These are phyloP conservation scores for Mus pahari DNA, from an alignment of 2,113 vertebrate genomes.

Conservation along the genomic window DNA sequence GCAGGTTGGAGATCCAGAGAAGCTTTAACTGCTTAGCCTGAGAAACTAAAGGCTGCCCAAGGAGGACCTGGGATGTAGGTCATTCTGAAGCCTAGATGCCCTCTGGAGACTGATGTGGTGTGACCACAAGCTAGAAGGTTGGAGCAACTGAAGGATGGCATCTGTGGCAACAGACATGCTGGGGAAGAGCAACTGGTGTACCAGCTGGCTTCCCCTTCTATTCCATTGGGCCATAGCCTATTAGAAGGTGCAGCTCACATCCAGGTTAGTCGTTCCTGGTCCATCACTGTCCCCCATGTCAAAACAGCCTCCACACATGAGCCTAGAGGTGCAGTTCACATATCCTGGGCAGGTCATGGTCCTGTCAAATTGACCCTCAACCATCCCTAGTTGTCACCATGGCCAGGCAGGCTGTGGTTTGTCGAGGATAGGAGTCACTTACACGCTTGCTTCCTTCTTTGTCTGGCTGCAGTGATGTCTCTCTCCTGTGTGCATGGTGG, in stretches of 20 bases:
- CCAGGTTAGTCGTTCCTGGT: not conserved
- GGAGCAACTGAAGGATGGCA: not conserved
- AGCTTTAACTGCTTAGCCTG: not conserved
- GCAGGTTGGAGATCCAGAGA: not conserved
- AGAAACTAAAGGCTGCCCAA: not conserved
- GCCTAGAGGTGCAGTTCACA: too few relatives aligned
- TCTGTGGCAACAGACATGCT: not conserved
- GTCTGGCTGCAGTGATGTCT: fast-evolving
- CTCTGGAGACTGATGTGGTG: not conserved
- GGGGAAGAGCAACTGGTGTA: not conserved
- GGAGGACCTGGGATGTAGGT: not conserved
- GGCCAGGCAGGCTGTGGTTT: not conserved
- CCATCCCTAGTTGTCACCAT: not conserved
- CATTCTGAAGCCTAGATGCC: not conserved
- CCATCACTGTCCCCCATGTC: too few relatives aligned
- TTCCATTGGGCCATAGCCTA: not conserved
- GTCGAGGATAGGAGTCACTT: too few relatives aligned
- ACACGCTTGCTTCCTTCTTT: not conserved
- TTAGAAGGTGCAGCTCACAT: not conserved
- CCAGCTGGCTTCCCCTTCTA: not conserved
- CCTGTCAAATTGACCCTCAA: not conserved
- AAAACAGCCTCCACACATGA: not conserved
- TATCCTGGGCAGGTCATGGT: not conserved
- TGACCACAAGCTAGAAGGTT: not conserved
- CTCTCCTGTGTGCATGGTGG: not conserved